Conservation (phyloP, 2,888 invertebrate species). For the Cheilosia vulpina region DNA sequence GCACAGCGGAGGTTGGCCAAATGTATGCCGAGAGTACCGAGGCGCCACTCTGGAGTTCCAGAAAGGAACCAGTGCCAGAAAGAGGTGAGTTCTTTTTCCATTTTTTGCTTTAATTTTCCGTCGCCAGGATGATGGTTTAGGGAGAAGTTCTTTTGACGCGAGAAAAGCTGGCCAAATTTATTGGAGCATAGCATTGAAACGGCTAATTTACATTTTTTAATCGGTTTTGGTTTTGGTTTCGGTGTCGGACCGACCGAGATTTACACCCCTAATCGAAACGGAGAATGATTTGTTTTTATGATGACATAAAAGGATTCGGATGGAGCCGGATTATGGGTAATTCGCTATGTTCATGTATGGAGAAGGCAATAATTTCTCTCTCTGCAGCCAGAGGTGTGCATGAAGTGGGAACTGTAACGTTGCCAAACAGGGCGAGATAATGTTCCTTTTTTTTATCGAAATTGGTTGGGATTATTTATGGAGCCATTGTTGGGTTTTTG, state of each 20-base stretch:
- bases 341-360: slow-evolving; percentile 6
- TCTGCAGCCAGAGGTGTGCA: neutral
- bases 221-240: slow-evolving; percentile 61
- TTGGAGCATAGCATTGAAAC: slow-evolving; percentile 56
- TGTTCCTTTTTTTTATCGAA: slow-evolving; percentile 43
- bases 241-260: slow-evolving; percentile 25
- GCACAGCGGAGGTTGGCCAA: slow-evolving; percentile 77
- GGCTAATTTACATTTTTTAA: slow-evolving; percentile 75
- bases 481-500: neutral
- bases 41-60: slow-evolving; percentile 77
- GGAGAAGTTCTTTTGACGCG: neutral
- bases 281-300: slow-evolving; percentile 66
- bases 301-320: slow-evolving; percentile 54
- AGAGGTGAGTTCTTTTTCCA: slow-evolving; percentile 75
- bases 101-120: neutral
- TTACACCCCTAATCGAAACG: slow-evolving; percentile 57
- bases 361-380: slow-evolving; percentile 20
- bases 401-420: slow-evolving; percentile 45
- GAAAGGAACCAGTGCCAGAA: slow-evolving; percentile 78
- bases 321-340: slow-evolving; percentile 43
- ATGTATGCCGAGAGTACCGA: slow-evolving; percentile 77
- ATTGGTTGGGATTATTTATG: slow-evolving; percentile 46
- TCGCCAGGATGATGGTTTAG: slow-evolving; percentile 5
- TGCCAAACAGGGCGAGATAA: slow-evolving; percentile 55
- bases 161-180: slow-evolving; percentile 46